Evolutionary conservation across 2,888 invertebrate species (phyloP).

Genomic region (Nomada goodeniana): DNA sequence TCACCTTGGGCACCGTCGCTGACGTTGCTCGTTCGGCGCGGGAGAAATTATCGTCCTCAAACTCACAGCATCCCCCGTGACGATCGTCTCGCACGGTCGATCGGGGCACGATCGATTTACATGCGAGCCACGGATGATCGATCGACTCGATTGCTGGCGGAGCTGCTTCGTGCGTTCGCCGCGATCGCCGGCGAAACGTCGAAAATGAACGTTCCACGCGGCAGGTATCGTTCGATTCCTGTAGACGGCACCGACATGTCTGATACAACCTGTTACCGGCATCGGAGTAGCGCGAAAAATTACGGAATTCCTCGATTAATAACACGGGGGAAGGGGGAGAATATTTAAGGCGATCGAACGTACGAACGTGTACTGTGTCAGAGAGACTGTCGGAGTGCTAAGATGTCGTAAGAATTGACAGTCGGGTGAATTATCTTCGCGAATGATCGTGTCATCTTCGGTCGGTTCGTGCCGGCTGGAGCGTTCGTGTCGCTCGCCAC

Average conservation of each 20-base stretch:
- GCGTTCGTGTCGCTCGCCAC: not conserved
- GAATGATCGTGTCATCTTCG: conserved; percentile 29
- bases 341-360: conserved; percentile 32
- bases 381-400: conserved; percentile 43
- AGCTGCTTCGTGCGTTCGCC: conserved; percentile 28
- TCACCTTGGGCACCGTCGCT: conserved; percentile 56
- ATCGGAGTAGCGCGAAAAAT: conserved; percentile 22
- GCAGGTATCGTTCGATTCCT: conserved; percentile 2
- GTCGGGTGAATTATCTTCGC: conserved; percentile 36
- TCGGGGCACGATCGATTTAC: conserved; percentile 34
- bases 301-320: conserved; percentile 36
- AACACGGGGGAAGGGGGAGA: conserved; percentile 11
- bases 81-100: conserved; percentile 19
- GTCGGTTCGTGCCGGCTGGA: not conserved
- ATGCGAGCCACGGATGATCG: conserved; percentile 39
- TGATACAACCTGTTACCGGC: conserved; percentile 35
- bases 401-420: conserved; percentile 36
- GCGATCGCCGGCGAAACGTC: conserved; percentile 16
- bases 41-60: conserved; percentile 58
- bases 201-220: conserved; percentile 10
- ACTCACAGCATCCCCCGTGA: conserved; percentile 23
- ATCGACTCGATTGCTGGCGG: conserved; percentile 43
- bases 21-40: conserved; percentile 54
- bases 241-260: conserved; percentile 7
- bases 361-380: conserved; percentile 45